phyloP scores from a whole-genome alignment of 2,888 invertebrate genomes.

The Agriopis leucophaearia region DNA sequence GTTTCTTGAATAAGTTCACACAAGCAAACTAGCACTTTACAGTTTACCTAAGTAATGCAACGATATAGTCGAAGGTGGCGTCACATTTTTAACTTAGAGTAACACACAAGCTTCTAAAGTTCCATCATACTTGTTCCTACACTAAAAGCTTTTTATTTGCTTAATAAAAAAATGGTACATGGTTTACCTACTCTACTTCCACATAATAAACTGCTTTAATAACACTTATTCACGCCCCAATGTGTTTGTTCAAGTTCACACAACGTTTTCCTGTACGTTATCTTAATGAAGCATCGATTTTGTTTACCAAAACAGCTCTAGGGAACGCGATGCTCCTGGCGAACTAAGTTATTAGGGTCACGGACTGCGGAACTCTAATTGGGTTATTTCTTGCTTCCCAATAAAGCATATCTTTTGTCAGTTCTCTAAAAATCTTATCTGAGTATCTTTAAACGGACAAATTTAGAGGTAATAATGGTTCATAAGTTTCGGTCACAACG shows the following conservation, averaged over 20 bases:
- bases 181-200: not conserved
- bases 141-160: not conserved
- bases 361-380: constrained; percentile 15
- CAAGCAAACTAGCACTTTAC: no score
- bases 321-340: constrained; percentile 7
- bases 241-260: constrained; percentile 2
- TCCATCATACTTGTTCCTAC: not conserved
- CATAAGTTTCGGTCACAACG: not conserved
- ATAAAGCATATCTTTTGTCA: not conserved
- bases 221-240: not conserved
- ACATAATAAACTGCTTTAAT: not conserved
- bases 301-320: constrained; percentile 12
- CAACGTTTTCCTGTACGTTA: constrained; percentile 9
- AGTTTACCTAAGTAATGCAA: no score
- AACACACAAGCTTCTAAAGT: no score
- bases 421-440: not conserved
- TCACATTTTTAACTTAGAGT: no score
- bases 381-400: constrained; percentile 15
- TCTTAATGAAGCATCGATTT: constrained; percentile 20
- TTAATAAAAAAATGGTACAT: no score
- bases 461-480: not conserved
- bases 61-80: no score
- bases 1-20: no score
- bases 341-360: constrained; percentile 24
- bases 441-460: not conserved